Conservation (phyloP, 2,797 vertebrate genomes). For the Cygnus olor region DNA sequence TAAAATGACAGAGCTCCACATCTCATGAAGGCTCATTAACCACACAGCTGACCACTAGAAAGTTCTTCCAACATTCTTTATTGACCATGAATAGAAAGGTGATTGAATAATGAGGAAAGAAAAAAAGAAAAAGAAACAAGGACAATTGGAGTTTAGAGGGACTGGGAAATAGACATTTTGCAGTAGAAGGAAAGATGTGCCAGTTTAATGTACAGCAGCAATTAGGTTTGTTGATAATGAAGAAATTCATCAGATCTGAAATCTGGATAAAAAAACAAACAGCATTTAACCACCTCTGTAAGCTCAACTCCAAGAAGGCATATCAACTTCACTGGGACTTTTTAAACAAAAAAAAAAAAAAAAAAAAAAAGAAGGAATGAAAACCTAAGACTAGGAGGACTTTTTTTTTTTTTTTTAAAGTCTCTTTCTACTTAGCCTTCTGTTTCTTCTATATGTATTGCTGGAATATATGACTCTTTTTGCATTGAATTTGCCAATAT, state of each 20-base stretch:
- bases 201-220: background rate
- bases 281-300: background rate
- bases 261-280: background rate
- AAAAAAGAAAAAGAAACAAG: background rate
- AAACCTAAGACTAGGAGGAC: rapidly evolving
- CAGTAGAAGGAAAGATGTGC: background rate
- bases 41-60: background rate
- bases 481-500: background rate
- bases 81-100: background rate
- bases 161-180: background rate
- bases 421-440: background rate
- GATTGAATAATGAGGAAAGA: slow-evolving; percentile 5
- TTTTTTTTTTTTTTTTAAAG: background rate
- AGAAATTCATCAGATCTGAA: background rate
- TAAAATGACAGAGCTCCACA: background rate
- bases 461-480: background rate
- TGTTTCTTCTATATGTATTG: background rate
- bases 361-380: background rate
- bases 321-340: background rate
- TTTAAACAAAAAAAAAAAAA: background rate
- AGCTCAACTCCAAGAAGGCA: background rate
- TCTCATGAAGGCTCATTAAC: background rate
- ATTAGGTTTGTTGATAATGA: slow-evolving; percentile 29
- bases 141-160: slow-evolving; percentile 4
- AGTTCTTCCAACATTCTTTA: background rate